phyloP scores from a whole-genome alignment of 1,140 invertebrate genomes.

The Euura saliciscinereae region DNA sequence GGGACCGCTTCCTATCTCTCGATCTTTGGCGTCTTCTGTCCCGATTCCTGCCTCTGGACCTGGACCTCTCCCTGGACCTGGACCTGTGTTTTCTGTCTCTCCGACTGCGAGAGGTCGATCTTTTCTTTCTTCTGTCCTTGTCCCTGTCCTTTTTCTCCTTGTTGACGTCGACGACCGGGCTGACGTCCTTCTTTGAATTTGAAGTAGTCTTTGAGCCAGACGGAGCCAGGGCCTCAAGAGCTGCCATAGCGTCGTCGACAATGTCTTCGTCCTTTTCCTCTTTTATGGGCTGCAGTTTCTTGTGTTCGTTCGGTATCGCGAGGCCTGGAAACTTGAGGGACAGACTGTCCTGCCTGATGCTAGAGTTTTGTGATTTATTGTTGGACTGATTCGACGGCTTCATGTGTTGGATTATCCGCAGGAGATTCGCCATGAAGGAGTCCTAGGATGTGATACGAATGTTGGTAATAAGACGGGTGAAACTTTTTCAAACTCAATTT shows the following conservation, averaged over 20 bases:
- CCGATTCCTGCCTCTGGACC: slow-evolving; percentile 29
- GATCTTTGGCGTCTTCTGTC: slow-evolving; percentile 1
- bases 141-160: slow-evolving; percentile 26
- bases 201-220: slow-evolving; percentile 43
- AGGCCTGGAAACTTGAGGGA: slow-evolving; percentile 85
- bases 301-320: slow-evolving; percentile 85
- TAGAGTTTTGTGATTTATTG: slow-evolving; percentile 25
- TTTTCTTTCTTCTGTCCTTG: slow-evolving; percentile 42
- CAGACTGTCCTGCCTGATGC: slow-evolving; percentile 62
- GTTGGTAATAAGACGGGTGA: slow-evolving; percentile 29
- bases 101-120: slow-evolving; percentile 47
- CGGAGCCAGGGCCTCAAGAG: slow-evolving; percentile 87
- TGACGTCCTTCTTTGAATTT: slow-evolving; percentile 20
- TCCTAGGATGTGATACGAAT: slow-evolving; percentile 61
- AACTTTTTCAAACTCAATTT: neutral
- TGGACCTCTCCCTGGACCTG: slow-evolving; percentile 29
- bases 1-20: neutral
- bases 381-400: slow-evolving; percentile 63
- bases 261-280: slow-evolving; percentile 58
- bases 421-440: slow-evolving; percentile 86
- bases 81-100: slow-evolving; percentile 48
- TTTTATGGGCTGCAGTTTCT: slow-evolving; percentile 39
- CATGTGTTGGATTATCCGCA: slow-evolving; percentile 93
- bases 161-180: slow-evolving; percentile 16
- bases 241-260: slow-evolving; percentile 85